Conservation (phyloP, 2,888 invertebrate species). For the Tigriopus californicus region DNA sequence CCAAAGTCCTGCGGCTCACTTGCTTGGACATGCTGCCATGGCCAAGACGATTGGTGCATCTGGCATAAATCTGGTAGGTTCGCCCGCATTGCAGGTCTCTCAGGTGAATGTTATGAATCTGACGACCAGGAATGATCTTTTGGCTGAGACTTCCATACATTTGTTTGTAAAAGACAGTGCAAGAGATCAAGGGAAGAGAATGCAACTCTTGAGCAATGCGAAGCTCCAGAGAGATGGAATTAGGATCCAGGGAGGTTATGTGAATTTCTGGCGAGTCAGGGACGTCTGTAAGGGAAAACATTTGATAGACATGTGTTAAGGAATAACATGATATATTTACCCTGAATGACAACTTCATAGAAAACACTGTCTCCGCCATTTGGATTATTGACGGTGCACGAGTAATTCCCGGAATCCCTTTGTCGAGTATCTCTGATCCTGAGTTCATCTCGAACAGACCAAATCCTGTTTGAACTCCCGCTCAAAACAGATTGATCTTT, state of each 20-base stretch:
- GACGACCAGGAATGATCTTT: neutral
- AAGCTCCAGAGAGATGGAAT: neutral
- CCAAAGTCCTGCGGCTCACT: neutral
- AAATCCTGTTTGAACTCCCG: too few species aligned
- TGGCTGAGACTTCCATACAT: neutral
- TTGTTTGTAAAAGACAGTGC: neutral
- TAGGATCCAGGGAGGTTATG: neutral
- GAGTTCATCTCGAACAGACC: too few species aligned
- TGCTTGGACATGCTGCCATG: neutral
- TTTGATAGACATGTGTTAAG: too few species aligned
- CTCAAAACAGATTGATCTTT: too few species aligned
- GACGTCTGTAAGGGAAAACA: neutral
- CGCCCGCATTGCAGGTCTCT: neutral
- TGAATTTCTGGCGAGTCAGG: neutral
- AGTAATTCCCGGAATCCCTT: too few species aligned
- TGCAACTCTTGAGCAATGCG: neutral
- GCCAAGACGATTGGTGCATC: slow-evolving; percentile 1
- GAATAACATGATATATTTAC: too few species aligned
- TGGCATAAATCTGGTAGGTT: neutral
- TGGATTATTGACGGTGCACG: too few species aligned
- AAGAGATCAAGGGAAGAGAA: neutral
- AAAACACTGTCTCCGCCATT: too few species aligned
- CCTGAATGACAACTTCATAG: too few species aligned
- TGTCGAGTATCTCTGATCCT: too few species aligned
- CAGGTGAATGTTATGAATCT: neutral